Conservation (phyloP, 2,113 vertebrate genomes). For the Noctilio leporinus region DNA sequence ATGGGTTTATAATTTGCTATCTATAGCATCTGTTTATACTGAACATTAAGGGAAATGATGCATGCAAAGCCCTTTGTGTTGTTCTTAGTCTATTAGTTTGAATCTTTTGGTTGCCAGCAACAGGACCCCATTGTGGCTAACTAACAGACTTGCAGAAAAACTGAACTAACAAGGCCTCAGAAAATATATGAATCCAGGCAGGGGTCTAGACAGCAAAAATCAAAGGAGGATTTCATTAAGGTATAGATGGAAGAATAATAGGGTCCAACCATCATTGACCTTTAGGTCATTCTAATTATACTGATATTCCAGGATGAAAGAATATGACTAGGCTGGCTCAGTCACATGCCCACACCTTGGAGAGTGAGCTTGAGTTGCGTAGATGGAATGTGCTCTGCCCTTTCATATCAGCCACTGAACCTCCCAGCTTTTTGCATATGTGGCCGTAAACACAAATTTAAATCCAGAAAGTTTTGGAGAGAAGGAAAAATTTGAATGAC, state of each 20-base stretch:
- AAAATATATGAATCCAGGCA: neutral
- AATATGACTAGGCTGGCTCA: neutral
- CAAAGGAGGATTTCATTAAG: neutral
- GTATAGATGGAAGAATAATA: neutral
- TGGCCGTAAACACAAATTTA: neutral
- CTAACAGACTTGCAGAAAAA: neutral
- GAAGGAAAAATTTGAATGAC: neutral
- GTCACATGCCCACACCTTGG: too few relatives aligned
- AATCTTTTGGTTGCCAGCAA: neutral
- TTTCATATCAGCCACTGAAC: neutral
- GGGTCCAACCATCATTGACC: neutral
- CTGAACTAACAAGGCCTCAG: neutral
- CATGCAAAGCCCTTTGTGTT: neutral
- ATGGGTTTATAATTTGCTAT: neutral
- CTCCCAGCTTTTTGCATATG: neutral
- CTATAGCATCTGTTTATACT: neutral
- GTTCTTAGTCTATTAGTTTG: neutral
- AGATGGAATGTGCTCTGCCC: neutral
- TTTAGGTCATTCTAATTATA: neutral
- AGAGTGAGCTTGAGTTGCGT: neutral
- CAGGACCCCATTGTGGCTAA: neutral
- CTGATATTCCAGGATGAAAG: neutral
- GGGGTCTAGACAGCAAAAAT: neutral
- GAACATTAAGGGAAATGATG: neutral
- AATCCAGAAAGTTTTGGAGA: neutral